Evolutionary conservation across 2,888 invertebrate genomes (phyloP), one percentile per base, ranked within the genome.

Genomic region (Scaptomyza reducta): DNA sequence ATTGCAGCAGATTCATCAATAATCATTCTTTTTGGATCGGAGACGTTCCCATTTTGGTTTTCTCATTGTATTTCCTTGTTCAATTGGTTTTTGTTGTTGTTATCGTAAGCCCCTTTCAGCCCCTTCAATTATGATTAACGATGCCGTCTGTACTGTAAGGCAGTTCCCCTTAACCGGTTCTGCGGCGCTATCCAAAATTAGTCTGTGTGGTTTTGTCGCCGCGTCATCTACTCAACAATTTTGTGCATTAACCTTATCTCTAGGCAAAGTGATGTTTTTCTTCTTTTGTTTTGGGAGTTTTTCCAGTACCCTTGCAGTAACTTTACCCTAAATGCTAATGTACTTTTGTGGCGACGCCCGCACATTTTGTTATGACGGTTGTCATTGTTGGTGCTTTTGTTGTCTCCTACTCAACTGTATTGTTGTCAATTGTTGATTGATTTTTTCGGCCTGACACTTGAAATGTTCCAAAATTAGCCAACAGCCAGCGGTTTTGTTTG

Each of bases 91-190:
- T 10, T 40, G 16, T 40, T 40, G 40, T 16, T 67, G 6, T 74
- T 70, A 70, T 74, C 58, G 49, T 49, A 31, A 61, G 74, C 69
- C 80, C 78, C 68, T 77, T 77, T 80, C 53, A 51, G 58, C 51
- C 51, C 55, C 69, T 40, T 77, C 73, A 81, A 79, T 81, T 75
- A 79, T 82, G 84, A 82, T 82, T 81, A 81, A 82, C 84, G 81
- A 82, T 68, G 74, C 70, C 25, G 58, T 25, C 29, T 40, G 40
- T 31, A 14, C 14, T 25, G n/a, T n/a, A 9, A 13, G n/a, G n/a
- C 9, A 5, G 18, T 44, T 50, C 14, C 11, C 40, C 45, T 9
- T 41, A 45, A 14, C 33, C 27, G 31, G 9, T 31, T 31, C n/a
- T 33, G 33, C 56, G 67, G 62, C 79, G 75, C 62, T 60, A 49